Evolutionary conservation across 2,113 vertebrate genomes (phyloP).

Genomic region (Crotophaga sulcirostris): DNA sequence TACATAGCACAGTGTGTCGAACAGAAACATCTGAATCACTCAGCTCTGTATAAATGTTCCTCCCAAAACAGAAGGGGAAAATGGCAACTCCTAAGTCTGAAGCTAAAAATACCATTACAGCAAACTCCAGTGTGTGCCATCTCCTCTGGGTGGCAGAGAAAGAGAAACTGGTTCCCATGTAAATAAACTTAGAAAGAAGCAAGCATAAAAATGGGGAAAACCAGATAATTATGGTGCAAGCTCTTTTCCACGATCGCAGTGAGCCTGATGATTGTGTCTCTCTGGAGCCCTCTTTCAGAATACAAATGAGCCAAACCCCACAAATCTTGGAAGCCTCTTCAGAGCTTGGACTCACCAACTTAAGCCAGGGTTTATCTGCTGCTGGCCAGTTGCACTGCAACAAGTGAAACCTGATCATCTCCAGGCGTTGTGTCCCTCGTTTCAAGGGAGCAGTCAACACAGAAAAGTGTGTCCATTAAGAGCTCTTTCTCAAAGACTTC

Average conservation of each 20-base stretch:
- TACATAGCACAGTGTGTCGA: fast-evolving
- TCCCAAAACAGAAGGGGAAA: neutral
- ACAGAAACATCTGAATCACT: neutral
- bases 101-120: neutral
- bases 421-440: fast-evolving
- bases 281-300: neutral
- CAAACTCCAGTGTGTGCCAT: neutral
- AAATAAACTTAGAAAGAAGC: neutral
- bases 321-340: neutral
- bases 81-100: neutral
- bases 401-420: neutral
- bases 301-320: neutral
- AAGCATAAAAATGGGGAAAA: neutral
- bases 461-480: neutral
- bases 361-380: neutral
- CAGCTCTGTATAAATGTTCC: neutral
- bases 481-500: neutral
- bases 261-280: neutral
- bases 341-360: neutral
- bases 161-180: neutral
- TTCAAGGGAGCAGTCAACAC: neutral
- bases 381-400: neutral
- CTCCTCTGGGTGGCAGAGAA: neutral
- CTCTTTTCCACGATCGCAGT: neutral
- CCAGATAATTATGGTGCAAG: neutral